phyloP scores from a whole-genome alignment of 2,888 invertebrate genomes.

The Diloba caeruleocephala region DNA sequence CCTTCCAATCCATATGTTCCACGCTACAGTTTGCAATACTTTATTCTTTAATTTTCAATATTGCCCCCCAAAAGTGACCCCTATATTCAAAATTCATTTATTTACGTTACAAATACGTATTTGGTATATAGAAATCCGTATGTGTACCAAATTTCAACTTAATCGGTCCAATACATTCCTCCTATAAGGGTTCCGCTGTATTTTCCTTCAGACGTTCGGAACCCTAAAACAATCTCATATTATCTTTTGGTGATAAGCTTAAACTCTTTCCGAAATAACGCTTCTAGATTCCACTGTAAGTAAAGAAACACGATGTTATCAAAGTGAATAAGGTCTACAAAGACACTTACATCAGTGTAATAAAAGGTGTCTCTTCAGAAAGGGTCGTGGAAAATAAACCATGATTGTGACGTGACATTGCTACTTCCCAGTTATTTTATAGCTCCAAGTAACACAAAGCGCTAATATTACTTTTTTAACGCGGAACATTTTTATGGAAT shows the following conservation, averaged over 20 bases:
- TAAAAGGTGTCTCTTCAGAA: slow-evolving; percentile 37
- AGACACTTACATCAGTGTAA: slow-evolving; percentile 32
- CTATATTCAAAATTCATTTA: too few species aligned
- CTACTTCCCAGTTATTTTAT: slow-evolving; percentile 24
- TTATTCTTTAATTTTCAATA: too few species aligned
- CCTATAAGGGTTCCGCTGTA: too few species aligned
- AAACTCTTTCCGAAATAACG: slow-evolving; percentile 1
- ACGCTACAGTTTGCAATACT: too few species aligned
- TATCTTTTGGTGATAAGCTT: slow-evolving; percentile 9
- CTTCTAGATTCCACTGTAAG: slow-evolving; percentile 12
- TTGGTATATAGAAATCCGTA: too few species aligned
- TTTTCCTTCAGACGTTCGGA: too few species aligned
- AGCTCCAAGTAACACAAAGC: slow-evolving; percentile 11
- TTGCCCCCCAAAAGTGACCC: too few species aligned
- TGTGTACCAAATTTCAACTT: too few species aligned
- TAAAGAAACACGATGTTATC: slow-evolving; percentile 19
- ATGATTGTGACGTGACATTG: slow-evolving; percentile 37
- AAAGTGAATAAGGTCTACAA: slow-evolving; percentile 33
- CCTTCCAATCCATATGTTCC: too few species aligned
- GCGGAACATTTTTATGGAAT: slow-evolving; percentile 32
- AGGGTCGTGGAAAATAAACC: slow-evolving; percentile 33
- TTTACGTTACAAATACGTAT: too few species aligned
- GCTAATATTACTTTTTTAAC: slow-evolving; percentile 27
- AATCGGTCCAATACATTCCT: too few species aligned
- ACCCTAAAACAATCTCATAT: slow-evolving; percentile 13